Evolutionary conservation across 2,888 invertebrate genomes (phyloP).

Genomic region (Maniola hyperantus): DNA sequence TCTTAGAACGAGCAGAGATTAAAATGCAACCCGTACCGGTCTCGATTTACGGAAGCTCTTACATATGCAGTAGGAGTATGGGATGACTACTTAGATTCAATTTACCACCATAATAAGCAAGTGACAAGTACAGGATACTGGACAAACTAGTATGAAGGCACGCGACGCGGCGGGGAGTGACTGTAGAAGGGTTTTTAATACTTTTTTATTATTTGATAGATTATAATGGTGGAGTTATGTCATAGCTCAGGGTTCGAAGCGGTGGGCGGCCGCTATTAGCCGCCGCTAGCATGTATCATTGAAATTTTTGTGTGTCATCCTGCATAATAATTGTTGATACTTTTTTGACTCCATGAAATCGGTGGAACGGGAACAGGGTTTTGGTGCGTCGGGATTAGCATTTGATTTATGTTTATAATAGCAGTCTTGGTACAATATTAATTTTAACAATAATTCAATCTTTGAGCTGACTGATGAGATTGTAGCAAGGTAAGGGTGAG

Average conservation of each 20-base stretch:
- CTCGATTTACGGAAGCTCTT: conserved; percentile 62
- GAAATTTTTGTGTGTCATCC: conserved; percentile 75
- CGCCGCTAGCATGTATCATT: conserved; percentile 62
- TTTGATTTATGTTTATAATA: conserved; percentile 13
- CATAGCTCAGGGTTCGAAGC: conserved; percentile 52
- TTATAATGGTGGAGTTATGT: conserved; percentile 76
- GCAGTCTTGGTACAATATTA: background rate
- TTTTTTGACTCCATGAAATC: conserved; percentile 43
- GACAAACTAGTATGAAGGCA: conserved; percentile 67
- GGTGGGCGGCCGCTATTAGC: conserved; percentile 61
- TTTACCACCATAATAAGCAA: conserved; percentile 63
- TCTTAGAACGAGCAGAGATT: conserved; percentile 46
- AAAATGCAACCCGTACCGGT: conserved; percentile 52
- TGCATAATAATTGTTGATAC: conserved; percentile 65
- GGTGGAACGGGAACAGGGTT: conserved; percentile 1
- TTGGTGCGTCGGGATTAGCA: background rate
- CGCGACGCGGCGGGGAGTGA: conserved; percentile 73
- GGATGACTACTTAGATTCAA: conserved; percentile 58
- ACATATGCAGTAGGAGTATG: conserved; percentile 57
- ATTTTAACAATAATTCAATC: background rate
- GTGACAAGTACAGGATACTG: conserved; percentile 60
- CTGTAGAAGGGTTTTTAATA: conserved; percentile 49
- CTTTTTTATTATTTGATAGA: conserved; percentile 58
- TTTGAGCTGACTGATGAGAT: background rate
- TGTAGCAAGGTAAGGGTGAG: background rate